A percentile compares a stretch with the other conserved stretches of the same genome.
phyloP scores from a whole-genome alignment of 2,797 vertebrate species.

The Pempheris klunzingeri region DNA sequence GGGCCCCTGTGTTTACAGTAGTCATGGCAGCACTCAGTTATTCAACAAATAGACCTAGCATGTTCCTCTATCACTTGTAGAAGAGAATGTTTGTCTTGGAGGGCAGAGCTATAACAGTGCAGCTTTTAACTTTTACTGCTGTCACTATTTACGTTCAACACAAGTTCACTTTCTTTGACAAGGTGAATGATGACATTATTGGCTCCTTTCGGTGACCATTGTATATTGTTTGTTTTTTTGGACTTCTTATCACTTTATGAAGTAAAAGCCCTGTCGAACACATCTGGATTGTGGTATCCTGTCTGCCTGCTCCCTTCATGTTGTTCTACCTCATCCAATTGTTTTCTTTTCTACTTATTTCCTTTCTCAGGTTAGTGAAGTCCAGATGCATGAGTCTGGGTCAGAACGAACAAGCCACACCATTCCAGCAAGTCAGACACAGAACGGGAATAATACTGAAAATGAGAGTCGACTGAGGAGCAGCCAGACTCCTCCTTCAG shows the following conservation, averaged over 20 bases:
- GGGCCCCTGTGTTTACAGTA: conserved; percentile 98
- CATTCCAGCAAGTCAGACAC: conserved; percentile 90
- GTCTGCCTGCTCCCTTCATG: conserved; percentile 1
- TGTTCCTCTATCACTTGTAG: conserved; percentile 88
- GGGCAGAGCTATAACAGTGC: conserved; percentile 83
- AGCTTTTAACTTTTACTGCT: conserved; percentile 68
- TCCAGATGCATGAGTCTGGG: conserved; percentile 99
- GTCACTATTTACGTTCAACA: conserved; percentile 16
- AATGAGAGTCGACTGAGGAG: conserved; percentile 92
- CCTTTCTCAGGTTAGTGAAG: conserved; percentile 91
- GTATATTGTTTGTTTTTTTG: not conserved
- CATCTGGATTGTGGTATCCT: not conserved
- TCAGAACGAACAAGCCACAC: conserved; percentile 93
- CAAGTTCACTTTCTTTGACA: conserved; percentile 70
- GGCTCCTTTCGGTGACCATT: not conserved
- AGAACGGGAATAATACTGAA: conserved; percentile 90
- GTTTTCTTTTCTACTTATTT: conserved; percentile 79
- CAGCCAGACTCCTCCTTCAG: conserved; percentile 89
- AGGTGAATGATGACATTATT: conserved; percentile 5
- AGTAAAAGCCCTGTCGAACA: not conserved
- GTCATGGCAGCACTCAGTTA: conserved; percentile 98
- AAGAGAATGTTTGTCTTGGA: conserved; percentile 89
- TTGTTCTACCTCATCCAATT: conserved; percentile 14
- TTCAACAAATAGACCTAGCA: conserved; percentile 96
- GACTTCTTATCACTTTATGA: conserved; percentile 16